Percentiles rank a stretch among this genome's conserved stretches.
Evolutionary conservation across 2,113 vertebrate species (phyloP).

Genomic region (Vidua chalybeata): DNA sequence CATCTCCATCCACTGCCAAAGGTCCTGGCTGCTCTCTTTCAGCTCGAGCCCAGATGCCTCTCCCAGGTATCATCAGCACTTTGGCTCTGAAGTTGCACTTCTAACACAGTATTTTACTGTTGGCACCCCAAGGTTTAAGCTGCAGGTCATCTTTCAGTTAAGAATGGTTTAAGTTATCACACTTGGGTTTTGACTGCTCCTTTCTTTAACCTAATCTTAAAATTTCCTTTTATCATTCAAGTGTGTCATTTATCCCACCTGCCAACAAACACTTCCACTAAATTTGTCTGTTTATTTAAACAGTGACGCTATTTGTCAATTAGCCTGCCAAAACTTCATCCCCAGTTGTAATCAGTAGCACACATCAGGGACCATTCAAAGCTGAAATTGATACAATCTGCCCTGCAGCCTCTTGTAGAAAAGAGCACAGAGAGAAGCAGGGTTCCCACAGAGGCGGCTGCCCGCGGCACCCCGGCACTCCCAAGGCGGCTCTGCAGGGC

Average conservation of each 20-base stretch:
- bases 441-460: not conserved
- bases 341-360: not conserved
- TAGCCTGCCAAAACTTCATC: not conserved
- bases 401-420: not conserved
- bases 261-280: not conserved
- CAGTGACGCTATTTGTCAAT: not conserved
- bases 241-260: not conserved
- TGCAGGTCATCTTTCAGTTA: not conserved
- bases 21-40: not conserved
- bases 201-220: not conserved
- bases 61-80: not conserved
- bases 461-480: fast-evolving
- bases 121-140: not conserved
- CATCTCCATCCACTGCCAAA: not conserved
- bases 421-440: not conserved
- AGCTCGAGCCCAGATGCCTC: not conserved
- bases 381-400: not conserved
- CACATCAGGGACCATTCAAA: not conserved
- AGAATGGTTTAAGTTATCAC: not conserved
- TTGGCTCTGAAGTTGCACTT: not conserved
- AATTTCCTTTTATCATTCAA: not conserved
- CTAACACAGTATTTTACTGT: not conserved
- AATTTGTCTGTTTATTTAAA: not conserved
- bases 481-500: not conserved
- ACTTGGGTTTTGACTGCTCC: not conserved